Evolutionary conservation across 2,888 invertebrate genomes (phyloP), one percentile per base, ranked within the genome.

Genomic region (Sipha maydis): DNA sequence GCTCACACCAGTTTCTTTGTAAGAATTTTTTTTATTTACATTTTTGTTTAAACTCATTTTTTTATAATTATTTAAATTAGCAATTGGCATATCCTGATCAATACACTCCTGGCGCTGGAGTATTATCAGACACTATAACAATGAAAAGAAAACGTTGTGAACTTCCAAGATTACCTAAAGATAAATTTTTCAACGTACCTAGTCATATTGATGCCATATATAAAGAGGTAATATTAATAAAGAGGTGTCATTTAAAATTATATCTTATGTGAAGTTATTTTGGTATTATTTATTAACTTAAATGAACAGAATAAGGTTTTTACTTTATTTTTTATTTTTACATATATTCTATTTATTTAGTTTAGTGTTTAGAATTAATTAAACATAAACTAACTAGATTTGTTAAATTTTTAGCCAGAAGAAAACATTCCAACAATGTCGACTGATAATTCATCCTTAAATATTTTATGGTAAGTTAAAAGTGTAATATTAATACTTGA

Each of bases 1-100:
- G 97, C 97, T 92, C 99, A 99, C 92, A n/a, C 69, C 28, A 3
- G 25, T 28, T 56, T 80, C 19, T 82, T 31, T 48, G 88, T 88
- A 76, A 82, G 80, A 56, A 79, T n/a, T n/a, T 28, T 31, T 54
- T 71, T 5, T 67, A 76, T 9, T 73, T 41, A 67, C 2, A 31
- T 54, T 34, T 2, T n/a, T 67, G 31, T 67, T 77, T 48, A 28
- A 38, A 19, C 9, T 56, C 21, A 77, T 31, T 17, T 41, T 48
- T 77, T 75, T 54, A 14, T 5, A 54, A 48, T 78, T 85, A 3
- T 56, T 38, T 3, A 61, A n/a, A 25, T 54, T 75, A 88, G 88
- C 61, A 88, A 75, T 28, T 75, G 11, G 48, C n/a, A 25, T 88
- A 88, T 88, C 88, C 88, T 48, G 71, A 61, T 17, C 0, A 31